Evolutionary conservation across 2,888 invertebrate genomes (phyloP), one percentile per base, ranked within the genome.

Genomic region (Cosmia trapezina): DNA sequence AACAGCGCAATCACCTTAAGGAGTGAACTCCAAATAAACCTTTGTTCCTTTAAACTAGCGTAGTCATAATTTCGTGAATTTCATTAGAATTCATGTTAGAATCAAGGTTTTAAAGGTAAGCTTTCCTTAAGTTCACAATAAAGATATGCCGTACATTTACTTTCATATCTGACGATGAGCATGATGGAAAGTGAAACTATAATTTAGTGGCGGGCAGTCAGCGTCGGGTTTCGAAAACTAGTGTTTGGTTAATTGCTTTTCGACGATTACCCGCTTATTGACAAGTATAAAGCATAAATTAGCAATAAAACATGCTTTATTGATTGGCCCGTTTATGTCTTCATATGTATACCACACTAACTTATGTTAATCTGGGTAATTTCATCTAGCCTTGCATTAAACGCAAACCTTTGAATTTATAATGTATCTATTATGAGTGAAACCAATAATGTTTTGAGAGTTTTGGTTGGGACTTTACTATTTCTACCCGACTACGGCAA

Each of bases 241-340:
- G 73, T 84, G 84, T 86, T 81, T 77, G 60, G 76, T 86, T 88
- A 89, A 90, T 90, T 87, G 80, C 87, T 87, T 87, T 86, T 81
- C 75, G 80, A 79, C 49, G 45, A 77, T 80, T 83, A 73, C 56
- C 37, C 64, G 61, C 71, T 71, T 61, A 68, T 73, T 78, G 69
- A 78, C 71, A 75, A 70, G 62, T 84, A 76, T 62, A 17, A 37
- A 47, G 69, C 71, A 83, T 84, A 77, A 77, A 85, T 79, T 76
- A 59, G 53, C 72, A 56, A 80, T 83, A 76, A 83, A 80, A 54
- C 37, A 71, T 76, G 57, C 53, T 72, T 59, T 67, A 75, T 67
- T 75, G 76, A 65, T 72, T 74, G 63, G 61, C 28, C 54, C 41
- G 49, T 74, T 75, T 65, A 74, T 61, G 49, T 77, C 70, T 74